These are phyloP conservation scores for Vireo altiloquus DNA, from an alignment of 2,113 vertebrate species.

Conservation along the genomic window DNA sequence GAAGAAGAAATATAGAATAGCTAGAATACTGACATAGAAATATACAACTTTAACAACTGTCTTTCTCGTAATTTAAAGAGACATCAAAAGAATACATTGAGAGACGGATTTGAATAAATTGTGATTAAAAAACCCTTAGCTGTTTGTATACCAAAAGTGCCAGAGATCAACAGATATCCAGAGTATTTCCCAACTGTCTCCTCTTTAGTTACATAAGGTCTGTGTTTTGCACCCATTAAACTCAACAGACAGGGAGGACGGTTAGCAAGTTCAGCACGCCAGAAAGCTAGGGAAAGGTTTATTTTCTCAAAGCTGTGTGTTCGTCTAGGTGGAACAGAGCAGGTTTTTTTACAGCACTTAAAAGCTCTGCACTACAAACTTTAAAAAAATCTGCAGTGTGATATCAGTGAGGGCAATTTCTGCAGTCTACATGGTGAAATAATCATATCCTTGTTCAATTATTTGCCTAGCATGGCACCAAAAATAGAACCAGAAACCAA, in stretches of 20 bases:
- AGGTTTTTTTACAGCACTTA: not conserved
- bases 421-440: not conserved
- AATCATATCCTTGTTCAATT: not conserved
- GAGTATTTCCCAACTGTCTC: not conserved
- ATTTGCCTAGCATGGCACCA: not conserved
- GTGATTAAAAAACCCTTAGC: not conserved
- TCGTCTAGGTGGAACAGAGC: not conserved
- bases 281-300: not conserved
- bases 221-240: not conserved
- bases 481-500: not conserved
- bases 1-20: not conserved
- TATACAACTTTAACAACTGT: not conserved
- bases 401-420: not conserved
- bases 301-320: not conserved
- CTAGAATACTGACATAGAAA: not conserved
- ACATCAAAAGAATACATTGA: not conserved
- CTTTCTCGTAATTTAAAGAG: not conserved
- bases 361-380: not conserved
- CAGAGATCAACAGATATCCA: not conserved
- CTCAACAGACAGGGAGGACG: not conserved
- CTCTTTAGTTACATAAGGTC: not conserved
- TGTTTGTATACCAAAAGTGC: not conserved
- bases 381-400: not conserved
- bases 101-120: not conserved
- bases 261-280: accelerated